Evolutionary conservation across 2,888 invertebrate genomes (phyloP).

Genomic region (Noctua comes): DNA sequence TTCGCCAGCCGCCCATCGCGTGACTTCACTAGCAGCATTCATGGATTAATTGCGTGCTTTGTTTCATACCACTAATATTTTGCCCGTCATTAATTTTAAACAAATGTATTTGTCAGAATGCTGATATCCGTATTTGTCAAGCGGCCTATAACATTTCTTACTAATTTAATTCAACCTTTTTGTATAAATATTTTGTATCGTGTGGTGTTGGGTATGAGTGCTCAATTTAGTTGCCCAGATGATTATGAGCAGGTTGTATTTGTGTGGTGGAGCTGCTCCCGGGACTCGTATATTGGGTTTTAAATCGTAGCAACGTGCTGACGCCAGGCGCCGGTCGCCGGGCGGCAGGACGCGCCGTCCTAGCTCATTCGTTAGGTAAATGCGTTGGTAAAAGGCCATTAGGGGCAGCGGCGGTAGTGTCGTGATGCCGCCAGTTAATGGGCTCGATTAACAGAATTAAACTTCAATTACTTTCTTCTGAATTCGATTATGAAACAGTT

Average conservation of each 20-base stretch:
- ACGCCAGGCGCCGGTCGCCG: slow-evolving; percentile 35
- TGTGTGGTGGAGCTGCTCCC: slow-evolving; percentile 35
- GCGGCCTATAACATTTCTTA: slow-evolving; percentile 8
- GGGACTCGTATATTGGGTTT: slow-evolving; percentile 64
- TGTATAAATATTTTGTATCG: slow-evolving; percentile 4
- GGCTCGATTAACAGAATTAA: slow-evolving; percentile 74
- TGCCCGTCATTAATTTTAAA: slow-evolving; percentile 56
- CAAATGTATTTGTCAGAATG: slow-evolving; percentile 47
- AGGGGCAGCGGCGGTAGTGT: slow-evolving; percentile 66
- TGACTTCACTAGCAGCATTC: slow-evolving; percentile 50
- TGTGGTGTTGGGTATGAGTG: slow-evolving; percentile 11
- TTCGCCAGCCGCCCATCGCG: slow-evolving; percentile 47
- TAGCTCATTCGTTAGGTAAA: slow-evolving; percentile 70
- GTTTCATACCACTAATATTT: slow-evolving; percentile 51
- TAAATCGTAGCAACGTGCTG: slow-evolving; percentile 65
- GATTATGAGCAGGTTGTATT: slow-evolving; percentile 50
- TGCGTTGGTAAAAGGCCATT: slow-evolving; percentile 72
- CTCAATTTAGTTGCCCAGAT: slow-evolving; percentile 42
- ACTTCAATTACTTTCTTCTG: slow-evolving; percentile 68
- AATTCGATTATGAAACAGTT: slow-evolving; percentile 50
- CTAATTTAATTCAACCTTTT: slow-evolving; percentile 21
- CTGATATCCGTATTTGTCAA: slow-evolving; percentile 39
- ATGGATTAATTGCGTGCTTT: slow-evolving; percentile 59
- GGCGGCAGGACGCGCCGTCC: slow-evolving; percentile 48
- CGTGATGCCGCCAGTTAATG: slow-evolving; percentile 73